Percentiles rank a stretch among this genome's conserved stretches.
These are phyloP conservation scores for Sus cebifrons DNA, from an alignment of 2,797 vertebrate species.

Conservation along the genomic window DNA sequence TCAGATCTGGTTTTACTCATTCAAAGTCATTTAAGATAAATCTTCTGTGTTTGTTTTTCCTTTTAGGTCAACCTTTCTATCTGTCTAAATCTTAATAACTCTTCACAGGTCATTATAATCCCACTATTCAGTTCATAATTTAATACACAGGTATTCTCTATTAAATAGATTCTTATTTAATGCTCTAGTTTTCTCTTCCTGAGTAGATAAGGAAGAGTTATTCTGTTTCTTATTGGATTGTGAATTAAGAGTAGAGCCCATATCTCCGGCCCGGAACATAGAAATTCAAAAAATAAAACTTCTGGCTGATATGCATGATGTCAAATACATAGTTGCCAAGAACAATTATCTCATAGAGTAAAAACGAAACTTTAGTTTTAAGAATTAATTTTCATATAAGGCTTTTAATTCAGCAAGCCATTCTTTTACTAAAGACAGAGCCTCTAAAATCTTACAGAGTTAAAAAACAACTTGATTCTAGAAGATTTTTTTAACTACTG, in stretches of 20 bases:
- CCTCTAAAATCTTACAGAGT: slow-evolving; percentile 11
- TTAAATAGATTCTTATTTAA: neutral
- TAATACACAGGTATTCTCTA: neutral
- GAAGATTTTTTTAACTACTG: too few species aligned
- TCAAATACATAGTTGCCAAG: slow-evolving; percentile 25
- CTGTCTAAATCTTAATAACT: slow-evolving; percentile 15
- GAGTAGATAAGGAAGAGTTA: neutral
- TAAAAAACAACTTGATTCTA: neutral
- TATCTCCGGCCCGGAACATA: neutral
- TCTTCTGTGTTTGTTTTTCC: neutral
- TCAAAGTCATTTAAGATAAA: neutral
- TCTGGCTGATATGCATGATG: neutral
- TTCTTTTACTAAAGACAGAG: neutral
- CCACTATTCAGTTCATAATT: neutral
- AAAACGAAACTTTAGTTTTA: slow-evolving; percentile 46
- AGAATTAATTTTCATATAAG: slow-evolving; percentile 50
- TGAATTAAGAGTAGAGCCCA: neutral
- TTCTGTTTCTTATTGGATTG: neutral
- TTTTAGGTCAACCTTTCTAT: neutral
- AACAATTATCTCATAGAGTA: slow-evolving; percentile 34
- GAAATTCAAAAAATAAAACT: slow-evolving; percentile 58
- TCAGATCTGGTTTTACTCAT: neutral
- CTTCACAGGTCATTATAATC: neutral
- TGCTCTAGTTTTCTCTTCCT: neutral
- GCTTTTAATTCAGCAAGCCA: neutral